phyloP scores from a whole-genome alignment of 2,888 invertebrate species.

The Labia minor region DNA sequence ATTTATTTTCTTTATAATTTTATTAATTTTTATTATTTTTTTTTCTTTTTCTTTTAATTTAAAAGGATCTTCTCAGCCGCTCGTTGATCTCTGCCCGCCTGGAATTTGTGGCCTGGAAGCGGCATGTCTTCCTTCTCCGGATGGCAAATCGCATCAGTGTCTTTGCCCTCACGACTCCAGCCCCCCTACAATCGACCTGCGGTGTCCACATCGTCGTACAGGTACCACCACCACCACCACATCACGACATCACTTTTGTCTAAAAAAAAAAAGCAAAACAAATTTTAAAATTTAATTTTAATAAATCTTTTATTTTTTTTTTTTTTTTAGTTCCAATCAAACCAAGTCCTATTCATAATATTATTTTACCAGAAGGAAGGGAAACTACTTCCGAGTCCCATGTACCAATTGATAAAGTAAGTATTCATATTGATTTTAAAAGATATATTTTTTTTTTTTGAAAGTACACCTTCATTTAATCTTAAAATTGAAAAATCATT shows the following conservation, averaged over 20 bases:
- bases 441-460: no score
- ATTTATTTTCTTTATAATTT: no score
- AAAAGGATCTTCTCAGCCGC: background rate
- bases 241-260: no score
- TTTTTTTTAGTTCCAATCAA: slow-evolving; percentile 43
- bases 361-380: slow-evolving; percentile 42
- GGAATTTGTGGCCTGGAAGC: slow-evolving; percentile 51
- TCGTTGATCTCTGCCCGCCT: slow-evolving; percentile 27
- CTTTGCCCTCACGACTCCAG: slow-evolving; percentile 56
- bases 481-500: no score
- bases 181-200: slow-evolving; percentile 48
- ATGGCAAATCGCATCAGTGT: slow-evolving; percentile 46
- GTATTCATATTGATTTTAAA: no score
- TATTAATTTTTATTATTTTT: no score
- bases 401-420: no score
- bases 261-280: slow-evolving; percentile 28
- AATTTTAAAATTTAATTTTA: slow-evolving; percentile 13
- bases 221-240: no score
- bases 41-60: no score
- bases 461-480: no score
- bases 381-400: slow-evolving; percentile 32
- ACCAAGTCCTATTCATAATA: slow-evolving; percentile 49
- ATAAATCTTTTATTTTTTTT: slow-evolving; percentile 17
- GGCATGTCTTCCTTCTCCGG: slow-evolving; percentile 45
- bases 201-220: slow-evolving; percentile 49